Evolutionary conservation across 2,797 vertebrate species (phyloP), one percentile per base, ranked within the genome.

Genomic region (Schizopygopsis malacanthus): DNA sequence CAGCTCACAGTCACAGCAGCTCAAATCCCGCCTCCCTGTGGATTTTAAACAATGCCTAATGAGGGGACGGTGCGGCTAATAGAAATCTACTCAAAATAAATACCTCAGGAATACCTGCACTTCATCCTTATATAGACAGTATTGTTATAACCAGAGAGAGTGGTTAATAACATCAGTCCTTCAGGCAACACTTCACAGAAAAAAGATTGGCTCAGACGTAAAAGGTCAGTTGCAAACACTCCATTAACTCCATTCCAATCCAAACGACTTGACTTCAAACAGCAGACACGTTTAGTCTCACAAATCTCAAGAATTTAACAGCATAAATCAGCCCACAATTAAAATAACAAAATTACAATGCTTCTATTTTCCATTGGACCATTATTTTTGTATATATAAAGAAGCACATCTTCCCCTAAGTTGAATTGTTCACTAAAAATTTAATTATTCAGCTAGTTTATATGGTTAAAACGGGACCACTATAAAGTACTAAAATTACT

Each of bases 121-220:
- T 56, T 71, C 47, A 47, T 79, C 83, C 83, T 85, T 85, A 85
- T 71, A 70, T 85, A 85, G 75, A 85, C 83, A 70, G 65, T 79
- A 45, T 4, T 79, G 50, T 79, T 79, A 70, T n/a, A 37, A 79
- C 25, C 12, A 70, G 37, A 79, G 50, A 71, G 65, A 71, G 75
- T 18, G 39, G n/a, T 70, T 85, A 70, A 85, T 54, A 67, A 41
- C 71, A 70, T 70, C 39, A 71, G 75, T 28, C 22, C 47, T 43
- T 79, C 75, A 69, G 52, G 37, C 76, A 79, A 63, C 1, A 50
- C 43, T 83, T 75, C 43, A 76, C 25, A 54, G 67, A 56, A 52
- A 63, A 78, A 69, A 15, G 33, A 69, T 70, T 76, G 82, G 63
- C 33, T 41, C 61, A 54, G 22, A n/a, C 6, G 4, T 15, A 52